Percentiles rank a stretch among this genome's conserved stretches.
Conservation (phyloP, 2,797 vertebrate genomes). For the Alca torda region DNA sequence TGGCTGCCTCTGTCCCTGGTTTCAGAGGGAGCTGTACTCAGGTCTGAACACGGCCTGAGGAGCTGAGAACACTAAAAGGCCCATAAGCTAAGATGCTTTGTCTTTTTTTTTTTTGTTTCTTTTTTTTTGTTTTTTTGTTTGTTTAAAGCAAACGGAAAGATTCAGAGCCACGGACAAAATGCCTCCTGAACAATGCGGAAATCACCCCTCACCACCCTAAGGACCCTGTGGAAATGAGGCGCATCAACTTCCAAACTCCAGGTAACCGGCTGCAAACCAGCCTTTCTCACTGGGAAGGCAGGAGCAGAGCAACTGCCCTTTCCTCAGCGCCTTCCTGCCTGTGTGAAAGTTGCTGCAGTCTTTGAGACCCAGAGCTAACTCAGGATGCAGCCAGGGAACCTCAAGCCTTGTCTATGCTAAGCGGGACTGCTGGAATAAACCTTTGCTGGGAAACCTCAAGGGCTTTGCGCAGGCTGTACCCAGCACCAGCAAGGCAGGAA, state of each 20-base stretch:
- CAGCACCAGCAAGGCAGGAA: not conserved
- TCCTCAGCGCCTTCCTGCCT: not conserved
- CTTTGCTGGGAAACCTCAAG: not conserved
- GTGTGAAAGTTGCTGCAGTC: not conserved
- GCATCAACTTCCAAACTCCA: conserved; percentile 98
- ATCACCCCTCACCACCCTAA: conserved; percentile 94
- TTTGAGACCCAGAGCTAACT: not conserved
- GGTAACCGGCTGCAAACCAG: conserved; percentile 75
- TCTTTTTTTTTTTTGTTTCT: not conserved
- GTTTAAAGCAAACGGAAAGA: conserved; percentile 90
- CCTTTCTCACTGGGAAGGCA: conserved; percentile 10
- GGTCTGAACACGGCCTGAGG: not conserved
- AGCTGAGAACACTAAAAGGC: not conserved
- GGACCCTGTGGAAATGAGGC: conserved; percentile 96
- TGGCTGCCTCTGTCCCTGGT: not conserved
- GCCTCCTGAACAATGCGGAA: conserved; percentile 93
- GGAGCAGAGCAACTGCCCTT: conserved; percentile 19
- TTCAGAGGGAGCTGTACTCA: not conserved
- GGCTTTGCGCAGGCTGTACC: not conserved
- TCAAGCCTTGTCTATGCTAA: not conserved
- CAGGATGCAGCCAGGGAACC: not conserved
- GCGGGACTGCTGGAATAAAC: not conserved
- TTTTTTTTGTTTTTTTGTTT: not conserved
- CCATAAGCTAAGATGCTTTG: not conserved
- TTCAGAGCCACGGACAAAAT: conserved; percentile 93